Evolutionary conservation across 2,797 vertebrate species (phyloP).

Genomic region (Melopsittacus undulatus): DNA sequence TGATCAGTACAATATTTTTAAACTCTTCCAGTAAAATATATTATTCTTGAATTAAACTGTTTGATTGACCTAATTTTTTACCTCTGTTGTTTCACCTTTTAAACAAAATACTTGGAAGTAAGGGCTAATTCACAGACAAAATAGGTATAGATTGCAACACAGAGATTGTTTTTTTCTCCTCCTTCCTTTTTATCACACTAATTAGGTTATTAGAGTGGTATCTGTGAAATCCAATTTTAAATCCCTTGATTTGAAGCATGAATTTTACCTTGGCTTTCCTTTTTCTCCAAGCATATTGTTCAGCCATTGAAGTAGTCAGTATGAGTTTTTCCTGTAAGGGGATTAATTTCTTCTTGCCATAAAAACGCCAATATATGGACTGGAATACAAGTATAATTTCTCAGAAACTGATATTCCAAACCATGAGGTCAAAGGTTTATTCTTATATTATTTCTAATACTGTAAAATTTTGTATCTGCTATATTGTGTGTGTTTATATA

Average conservation of each 20-base stretch:
- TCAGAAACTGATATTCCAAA: background rate
- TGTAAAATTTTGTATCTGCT: background rate
- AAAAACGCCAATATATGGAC: background rate
- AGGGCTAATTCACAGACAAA: background rate
- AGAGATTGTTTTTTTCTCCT: background rate
- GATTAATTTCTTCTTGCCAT: background rate
- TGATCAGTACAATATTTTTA: background rate
- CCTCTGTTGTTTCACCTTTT: background rate
- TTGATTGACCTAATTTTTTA: background rate
- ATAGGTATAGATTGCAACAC: background rate
- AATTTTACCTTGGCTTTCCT: background rate
- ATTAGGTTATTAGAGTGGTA: background rate
- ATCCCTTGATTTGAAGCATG: background rate
- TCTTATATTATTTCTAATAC: background rate
- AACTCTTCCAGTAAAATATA: background rate
- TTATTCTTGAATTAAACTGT: background rate
- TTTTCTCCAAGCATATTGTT: background rate
- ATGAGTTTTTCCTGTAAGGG: background rate
- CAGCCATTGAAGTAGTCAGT: background rate
- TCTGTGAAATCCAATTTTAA: background rate
- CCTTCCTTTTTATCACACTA: background rate
- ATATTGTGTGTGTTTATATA: background rate
- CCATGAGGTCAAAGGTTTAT: background rate
- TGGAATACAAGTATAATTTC: fast-evolving
- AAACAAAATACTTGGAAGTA: background rate